Conservation (phyloP, 1,140 invertebrate species). For the Elysia chlorotica region DNA sequence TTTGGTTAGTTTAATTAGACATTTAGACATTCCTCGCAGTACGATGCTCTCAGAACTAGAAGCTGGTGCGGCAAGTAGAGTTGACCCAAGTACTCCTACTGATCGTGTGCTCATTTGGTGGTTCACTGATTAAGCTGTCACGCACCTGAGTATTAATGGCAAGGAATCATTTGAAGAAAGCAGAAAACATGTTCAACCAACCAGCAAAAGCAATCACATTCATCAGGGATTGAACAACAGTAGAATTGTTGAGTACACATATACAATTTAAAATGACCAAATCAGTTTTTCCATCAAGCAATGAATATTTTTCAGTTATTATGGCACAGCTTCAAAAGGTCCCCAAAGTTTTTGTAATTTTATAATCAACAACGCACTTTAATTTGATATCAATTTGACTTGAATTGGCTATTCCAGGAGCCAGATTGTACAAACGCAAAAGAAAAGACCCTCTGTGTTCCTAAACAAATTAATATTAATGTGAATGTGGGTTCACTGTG, state of each 20-base stretch:
- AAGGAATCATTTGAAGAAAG: not conserved
- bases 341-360: not conserved
- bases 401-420: not conserved
- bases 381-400: not conserved
- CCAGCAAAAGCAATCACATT: not conserved
- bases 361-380: not conserved
- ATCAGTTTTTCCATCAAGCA: not conserved
- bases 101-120: not conserved
- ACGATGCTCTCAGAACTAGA: too few relatives aligned
- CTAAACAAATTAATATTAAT: too few relatives aligned
- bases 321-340: not conserved
- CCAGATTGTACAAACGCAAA: too few relatives aligned
- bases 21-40: too few relatives aligned
- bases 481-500: too few relatives aligned
- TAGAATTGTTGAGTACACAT: too few relatives aligned
- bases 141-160: not conserved
- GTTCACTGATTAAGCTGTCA: not conserved
- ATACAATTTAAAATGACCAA: not conserved
- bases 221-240: not conserved
- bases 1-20: too few relatives aligned
- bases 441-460: too few relatives aligned
- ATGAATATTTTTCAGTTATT: too few relatives aligned
- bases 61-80: not conserved
- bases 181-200: not conserved
- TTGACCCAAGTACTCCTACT: not conserved